These are phyloP conservation scores for Daboia siamensis DNA, from an alignment of 2,113 vertebrate genomes.

Conservation along the genomic window DNA sequence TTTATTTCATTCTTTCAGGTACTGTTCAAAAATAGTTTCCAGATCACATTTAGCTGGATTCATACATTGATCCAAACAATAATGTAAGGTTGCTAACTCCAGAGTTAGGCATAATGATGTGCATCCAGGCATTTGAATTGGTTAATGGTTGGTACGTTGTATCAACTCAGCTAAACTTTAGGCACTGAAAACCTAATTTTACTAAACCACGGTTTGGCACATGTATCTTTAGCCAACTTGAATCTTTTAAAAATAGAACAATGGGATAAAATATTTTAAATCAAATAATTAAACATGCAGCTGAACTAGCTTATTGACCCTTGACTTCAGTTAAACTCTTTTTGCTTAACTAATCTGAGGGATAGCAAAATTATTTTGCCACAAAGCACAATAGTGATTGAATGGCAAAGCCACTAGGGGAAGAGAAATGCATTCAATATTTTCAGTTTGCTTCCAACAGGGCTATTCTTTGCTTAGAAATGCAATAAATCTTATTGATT, in stretches of 20 bases:
- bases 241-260: neutral
- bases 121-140: neutral
- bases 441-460: slow-evolving; percentile 15
- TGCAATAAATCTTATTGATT: slow-evolving; percentile 46
- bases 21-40: neutral
- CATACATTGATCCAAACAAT: neutral
- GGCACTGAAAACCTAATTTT: neutral
- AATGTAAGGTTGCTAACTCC: neutral
- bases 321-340: neutral
- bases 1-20: neutral
- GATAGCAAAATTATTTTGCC: neutral
- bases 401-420: slow-evolving; percentile 7
- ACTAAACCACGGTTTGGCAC: neutral
- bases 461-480: slow-evolving; percentile 33
- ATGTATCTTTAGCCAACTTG: neutral
- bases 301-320: neutral
- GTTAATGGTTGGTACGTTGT: neutral
- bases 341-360: neutral
- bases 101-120: neutral
- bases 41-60: neutral
- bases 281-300: neutral
- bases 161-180: neutral
- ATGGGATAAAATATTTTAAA: neutral
- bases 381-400: neutral
- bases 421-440: slow-evolving; percentile 6